These are phyloP conservation scores for Drosophila vallismaia DNA, from an alignment of 2,888 invertebrate genomes.

Conservation along the genomic window DNA sequence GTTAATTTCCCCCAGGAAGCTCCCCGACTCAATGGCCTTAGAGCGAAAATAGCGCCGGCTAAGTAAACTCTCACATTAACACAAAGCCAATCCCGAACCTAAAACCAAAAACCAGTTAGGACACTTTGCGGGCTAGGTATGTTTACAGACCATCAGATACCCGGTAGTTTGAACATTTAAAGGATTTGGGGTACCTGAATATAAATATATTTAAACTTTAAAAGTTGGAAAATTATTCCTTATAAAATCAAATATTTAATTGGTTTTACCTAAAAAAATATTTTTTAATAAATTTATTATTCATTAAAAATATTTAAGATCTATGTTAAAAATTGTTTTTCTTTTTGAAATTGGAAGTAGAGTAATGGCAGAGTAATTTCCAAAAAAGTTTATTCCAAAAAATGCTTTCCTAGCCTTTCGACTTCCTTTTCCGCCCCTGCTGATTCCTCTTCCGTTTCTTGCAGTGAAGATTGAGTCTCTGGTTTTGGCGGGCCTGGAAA, in stretches of 20 bases:
- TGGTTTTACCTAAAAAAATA: no score
- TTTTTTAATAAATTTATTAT: no score
- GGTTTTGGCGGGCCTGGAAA: slow-evolving; percentile 38
- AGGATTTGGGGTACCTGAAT: not conserved
- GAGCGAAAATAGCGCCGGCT: slow-evolving; percentile 63
- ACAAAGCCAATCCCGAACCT: slow-evolving; percentile 36
- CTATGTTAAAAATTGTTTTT: no score
- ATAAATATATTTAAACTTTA: not conserved
- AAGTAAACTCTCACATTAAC: slow-evolving; percentile 76
- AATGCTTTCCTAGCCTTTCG: not conserved
- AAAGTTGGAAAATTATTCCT: no score
- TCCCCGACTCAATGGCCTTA: slow-evolving; percentile 71
- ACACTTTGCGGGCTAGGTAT: not conserved
- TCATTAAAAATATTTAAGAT: no score
- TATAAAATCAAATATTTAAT: no score
- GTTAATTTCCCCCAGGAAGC: slow-evolving; percentile 77
- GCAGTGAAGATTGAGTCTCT: not conserved
- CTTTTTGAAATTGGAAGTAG: no score
- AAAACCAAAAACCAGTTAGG: slow-evolving; percentile 29
- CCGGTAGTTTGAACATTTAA: not conserved
- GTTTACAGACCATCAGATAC: slow-evolving; percentile 30
- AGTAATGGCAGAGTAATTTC: no score
- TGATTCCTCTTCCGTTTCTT: slow-evolving; percentile 7
- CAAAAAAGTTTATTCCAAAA: no score
- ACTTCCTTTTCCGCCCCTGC: slow-evolving; percentile 6